phyloP scores from a whole-genome alignment of 1,140 invertebrate species.

The Ptiloglossa arizonensis region DNA sequence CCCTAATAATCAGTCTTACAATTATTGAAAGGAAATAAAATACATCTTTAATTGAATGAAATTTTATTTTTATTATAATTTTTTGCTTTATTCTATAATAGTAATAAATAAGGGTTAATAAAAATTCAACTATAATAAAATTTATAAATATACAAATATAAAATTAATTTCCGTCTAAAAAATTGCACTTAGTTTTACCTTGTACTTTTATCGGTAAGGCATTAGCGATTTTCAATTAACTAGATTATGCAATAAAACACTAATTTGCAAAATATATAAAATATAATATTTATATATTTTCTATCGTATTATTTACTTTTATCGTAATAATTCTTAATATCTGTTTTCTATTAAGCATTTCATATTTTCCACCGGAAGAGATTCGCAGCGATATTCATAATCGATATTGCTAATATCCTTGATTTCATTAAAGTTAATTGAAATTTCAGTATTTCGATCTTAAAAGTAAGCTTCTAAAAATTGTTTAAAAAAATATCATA shows the following conservation, averaged over 20 bases:
- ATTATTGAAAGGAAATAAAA: slow-evolving; percentile 21
- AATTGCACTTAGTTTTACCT: slow-evolving; percentile 26
- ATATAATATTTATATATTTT: background rate
- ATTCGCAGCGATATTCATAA: background rate
- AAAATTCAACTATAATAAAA: slow-evolving; percentile 48
- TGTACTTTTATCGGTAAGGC: slow-evolving; percentile 30
- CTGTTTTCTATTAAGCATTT: background rate
- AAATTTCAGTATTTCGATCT: background rate
- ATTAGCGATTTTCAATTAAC: slow-evolving; percentile 22
- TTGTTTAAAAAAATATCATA: slow-evolving; percentile 3
- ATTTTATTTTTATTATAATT: background rate
- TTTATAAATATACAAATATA: slow-evolving; percentile 45
- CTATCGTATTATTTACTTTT: background rate
- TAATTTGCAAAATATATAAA: slow-evolving; percentile 13
- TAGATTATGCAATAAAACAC: background rate
- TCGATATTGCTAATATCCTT: background rate
- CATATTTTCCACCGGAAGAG: background rate
- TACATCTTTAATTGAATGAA: slow-evolving; percentile 25
- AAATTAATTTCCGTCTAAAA: slow-evolving; percentile 28
- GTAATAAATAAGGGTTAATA: slow-evolving; percentile 34
- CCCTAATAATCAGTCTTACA: background rate
- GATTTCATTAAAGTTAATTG: background rate
- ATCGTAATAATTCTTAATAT: background rate
- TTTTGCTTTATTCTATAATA: background rate
- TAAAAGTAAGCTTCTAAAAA: slow-evolving; percentile 1